phyloP scores from a whole-genome alignment of 2,888 invertebrate genomes.

The Stomorhina lunata region DNA sequence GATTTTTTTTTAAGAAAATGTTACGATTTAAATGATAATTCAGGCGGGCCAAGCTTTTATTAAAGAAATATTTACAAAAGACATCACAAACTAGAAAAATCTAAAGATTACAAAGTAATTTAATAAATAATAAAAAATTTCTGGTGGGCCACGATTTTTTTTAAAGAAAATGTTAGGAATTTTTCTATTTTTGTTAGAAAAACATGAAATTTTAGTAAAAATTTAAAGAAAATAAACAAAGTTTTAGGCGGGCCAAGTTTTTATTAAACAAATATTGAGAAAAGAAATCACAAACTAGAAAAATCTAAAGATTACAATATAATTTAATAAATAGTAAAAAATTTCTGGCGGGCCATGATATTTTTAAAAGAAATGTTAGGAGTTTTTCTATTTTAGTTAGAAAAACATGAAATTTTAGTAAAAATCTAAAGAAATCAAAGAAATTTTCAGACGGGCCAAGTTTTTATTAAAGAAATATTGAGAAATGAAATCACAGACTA shows the following conservation, averaged over 20 bases:
- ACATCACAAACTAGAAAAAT: too few relatives aligned
- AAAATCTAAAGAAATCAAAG: not conserved
- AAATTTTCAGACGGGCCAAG: slow-evolving; percentile 3
- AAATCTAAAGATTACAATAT: not conserved
- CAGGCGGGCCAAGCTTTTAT: slow-evolving; percentile 4
- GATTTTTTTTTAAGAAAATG: not conserved
- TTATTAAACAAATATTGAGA: not conserved
- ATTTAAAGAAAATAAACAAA: too few relatives aligned
- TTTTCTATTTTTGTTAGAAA: too few relatives aligned
- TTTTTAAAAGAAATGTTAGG: too few relatives aligned
- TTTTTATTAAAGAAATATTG: not conserved
- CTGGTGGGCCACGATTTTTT: not conserved
- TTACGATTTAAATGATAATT: too few relatives aligned
- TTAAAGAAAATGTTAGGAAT: not conserved
- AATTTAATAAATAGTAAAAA: not conserved
- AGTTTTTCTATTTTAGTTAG: too few relatives aligned
- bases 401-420: not conserved
- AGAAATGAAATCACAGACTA: too few relatives aligned
- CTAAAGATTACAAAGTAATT: too few relatives aligned
- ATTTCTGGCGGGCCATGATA: not conserved
- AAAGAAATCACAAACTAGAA: not conserved
- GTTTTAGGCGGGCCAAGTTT: not conserved
- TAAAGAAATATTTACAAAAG: not conserved
- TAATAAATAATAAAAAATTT: too few relatives aligned
- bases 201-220: too few relatives aligned